Percentiles rank a stretch among this genome's conserved stretches.
Conservation (phyloP, 2,888 invertebrate genomes). For the Nasonovia ribisnigri region DNA sequence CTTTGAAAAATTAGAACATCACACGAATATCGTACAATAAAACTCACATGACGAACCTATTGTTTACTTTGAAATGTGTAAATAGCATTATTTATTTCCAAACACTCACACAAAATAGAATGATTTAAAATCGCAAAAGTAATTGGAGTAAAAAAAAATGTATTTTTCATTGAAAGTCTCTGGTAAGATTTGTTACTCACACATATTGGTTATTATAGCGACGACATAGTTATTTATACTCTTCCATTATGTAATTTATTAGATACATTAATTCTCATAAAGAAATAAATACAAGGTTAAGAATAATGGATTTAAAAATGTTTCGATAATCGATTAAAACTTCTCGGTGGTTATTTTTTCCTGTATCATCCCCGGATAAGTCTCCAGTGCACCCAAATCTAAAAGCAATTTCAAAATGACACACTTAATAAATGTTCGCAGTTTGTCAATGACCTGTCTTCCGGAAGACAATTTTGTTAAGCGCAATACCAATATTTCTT, state of each 20-base stretch:
- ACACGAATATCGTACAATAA: neutral
- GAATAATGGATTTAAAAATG: slow-evolving; percentile 3
- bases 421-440: slow-evolving; percentile 56
- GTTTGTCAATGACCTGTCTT: slow-evolving; percentile 46
- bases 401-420: slow-evolving; percentile 53
- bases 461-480: slow-evolving; percentile 13
- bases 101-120: neutral
- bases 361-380: neutral
- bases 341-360: neutral
- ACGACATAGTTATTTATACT: slow-evolving; percentile 43
- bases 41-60: neutral
- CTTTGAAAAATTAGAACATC: neutral
- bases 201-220: slow-evolving; percentile 21
- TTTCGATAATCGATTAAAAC: slow-evolving; percentile 35
- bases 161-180: slow-evolving; percentile 21
- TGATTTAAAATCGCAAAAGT: neutral
- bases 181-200: slow-evolving; percentile 33
- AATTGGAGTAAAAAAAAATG: slow-evolving; percentile 28
- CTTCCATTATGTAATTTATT: slow-evolving; percentile 34
- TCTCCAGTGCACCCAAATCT: neutral
- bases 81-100: neutral
- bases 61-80: neutral
- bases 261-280: slow-evolving; percentile 26
- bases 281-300: slow-evolving; percentile 10
- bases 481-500: neutral